A percentile compares a stretch with the other conserved stretches of the same genome.
phyloP scores from a whole-genome alignment of 2,113 vertebrate genomes.

The Trachemys scripta region DNA sequence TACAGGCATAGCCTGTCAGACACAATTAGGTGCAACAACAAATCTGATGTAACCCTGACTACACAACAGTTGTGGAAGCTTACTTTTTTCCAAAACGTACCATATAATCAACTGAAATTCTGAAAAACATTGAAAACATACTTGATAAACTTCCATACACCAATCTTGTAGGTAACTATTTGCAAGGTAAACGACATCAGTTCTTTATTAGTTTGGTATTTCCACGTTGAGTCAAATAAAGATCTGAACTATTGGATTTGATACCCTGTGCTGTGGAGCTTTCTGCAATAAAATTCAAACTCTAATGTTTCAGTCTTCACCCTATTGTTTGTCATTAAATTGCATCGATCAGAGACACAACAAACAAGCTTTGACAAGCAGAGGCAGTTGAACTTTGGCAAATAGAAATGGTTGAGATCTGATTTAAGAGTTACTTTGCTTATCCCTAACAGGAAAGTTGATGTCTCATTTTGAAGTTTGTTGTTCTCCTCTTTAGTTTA shows the following conservation, averaged over 20 bases:
- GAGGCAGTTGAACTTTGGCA: not conserved
- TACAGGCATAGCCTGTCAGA: not conserved
- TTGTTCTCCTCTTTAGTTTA: slow-evolving; percentile 23
- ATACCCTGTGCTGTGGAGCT: not conserved
- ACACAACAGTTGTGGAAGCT: not conserved
- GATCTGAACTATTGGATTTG: not conserved
- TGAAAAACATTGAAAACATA: not conserved
- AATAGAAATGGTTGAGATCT: not conserved
- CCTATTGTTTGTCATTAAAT: not conserved
- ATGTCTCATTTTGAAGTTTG: slow-evolving; percentile 25
- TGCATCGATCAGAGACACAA: not conserved
- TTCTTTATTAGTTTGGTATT: not conserved
- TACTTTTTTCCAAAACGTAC: not conserved
- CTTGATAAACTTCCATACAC: not conserved
- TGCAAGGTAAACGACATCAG: not conserved
- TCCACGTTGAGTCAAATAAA: not conserved
- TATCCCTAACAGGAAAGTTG: slow-evolving; percentile 42
- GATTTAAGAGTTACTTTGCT: slow-evolving; percentile 31
- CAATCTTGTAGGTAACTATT: fast-evolving
- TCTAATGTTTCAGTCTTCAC: not conserved
- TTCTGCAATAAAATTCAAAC: not conserved
- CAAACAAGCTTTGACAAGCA: not conserved
- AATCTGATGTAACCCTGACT: not conserved
- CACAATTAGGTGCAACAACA: fast-evolving
- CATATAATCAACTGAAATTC: not conserved